Conservation (phyloP, 2,113 vertebrate species). For the Danio rerio region DNA sequence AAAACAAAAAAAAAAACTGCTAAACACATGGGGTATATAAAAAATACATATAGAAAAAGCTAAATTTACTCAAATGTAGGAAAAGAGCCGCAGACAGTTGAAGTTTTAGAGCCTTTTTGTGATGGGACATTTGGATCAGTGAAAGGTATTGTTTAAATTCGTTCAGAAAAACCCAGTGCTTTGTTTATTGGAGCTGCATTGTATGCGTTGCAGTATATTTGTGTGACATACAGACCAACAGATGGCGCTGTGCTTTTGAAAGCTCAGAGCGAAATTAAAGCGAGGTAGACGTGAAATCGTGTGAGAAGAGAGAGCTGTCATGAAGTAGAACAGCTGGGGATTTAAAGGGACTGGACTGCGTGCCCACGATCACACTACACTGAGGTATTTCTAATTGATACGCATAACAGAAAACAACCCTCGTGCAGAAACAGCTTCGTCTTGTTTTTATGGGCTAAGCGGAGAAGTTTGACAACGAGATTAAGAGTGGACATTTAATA, state of each 20-base stretch:
- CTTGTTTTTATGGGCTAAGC: neutral
- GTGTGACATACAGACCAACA: slow-evolving; percentile 7
- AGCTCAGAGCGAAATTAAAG: neutral
- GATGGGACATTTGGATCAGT: too few relatives aligned
- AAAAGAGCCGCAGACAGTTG: too few relatives aligned
- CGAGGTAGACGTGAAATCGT: slow-evolving; percentile 44
- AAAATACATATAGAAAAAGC: too few relatives aligned
- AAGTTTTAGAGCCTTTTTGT: too few relatives aligned
- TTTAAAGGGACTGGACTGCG: slow-evolving; percentile 56
- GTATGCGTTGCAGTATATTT: neutral
- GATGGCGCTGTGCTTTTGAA: neutral
- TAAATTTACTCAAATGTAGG: too few relatives aligned
- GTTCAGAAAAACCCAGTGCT: too few relatives aligned
- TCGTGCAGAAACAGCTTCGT: neutral
- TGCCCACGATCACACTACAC: slow-evolving; percentile 22
- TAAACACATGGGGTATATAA: too few relatives aligned
- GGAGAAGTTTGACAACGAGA: neutral
- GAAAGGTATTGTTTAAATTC: too few relatives aligned
- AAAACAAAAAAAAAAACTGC: too few relatives aligned
- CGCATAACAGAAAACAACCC: neutral
- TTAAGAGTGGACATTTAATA: slow-evolving; percentile 23
- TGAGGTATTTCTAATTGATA: slow-evolving; percentile 40
- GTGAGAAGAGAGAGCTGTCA: slow-evolving; percentile 37
- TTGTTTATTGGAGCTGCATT: neutral
- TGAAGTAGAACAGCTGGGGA: slow-evolving; percentile 48